These are phyloP conservation scores for Littorina saxatilis DNA, from an alignment of 1,140 invertebrate species.

Conservation along the genomic window DNA sequence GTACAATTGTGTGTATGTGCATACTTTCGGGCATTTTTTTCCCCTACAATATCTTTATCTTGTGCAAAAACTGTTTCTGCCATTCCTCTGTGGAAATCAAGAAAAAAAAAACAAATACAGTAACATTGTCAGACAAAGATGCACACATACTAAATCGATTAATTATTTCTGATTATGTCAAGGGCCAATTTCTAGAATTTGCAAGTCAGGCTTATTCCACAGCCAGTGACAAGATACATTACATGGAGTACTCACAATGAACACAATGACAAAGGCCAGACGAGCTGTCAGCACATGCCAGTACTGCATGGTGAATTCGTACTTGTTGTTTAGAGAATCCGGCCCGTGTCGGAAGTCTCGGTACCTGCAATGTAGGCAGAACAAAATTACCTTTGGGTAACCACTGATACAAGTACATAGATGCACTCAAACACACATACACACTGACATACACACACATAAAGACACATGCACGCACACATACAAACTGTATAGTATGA, in stretches of 20 bases:
- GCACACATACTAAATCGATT: too few relatives aligned
- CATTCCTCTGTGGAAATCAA: too few relatives aligned
- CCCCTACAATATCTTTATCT: too few relatives aligned
- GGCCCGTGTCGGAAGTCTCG: conserved; percentile 60
- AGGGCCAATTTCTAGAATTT: too few relatives aligned
- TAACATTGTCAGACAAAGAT: background rate
- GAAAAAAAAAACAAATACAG: background rate
- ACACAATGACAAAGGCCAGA: conserved; percentile 93
- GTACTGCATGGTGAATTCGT: conserved; percentile 87
- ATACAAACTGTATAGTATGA: too few relatives aligned
- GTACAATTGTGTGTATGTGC: background rate
- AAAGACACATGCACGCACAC: background rate
- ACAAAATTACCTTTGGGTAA: too few relatives aligned
- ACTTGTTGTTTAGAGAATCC: conserved; percentile 34
- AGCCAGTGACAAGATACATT: background rate
- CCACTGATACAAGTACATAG: too few relatives aligned
- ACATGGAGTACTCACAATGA: conserved; percentile 84
- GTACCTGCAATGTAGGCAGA: conserved; percentile 60
- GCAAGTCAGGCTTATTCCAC: background rate
- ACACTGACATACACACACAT: too few relatives aligned
- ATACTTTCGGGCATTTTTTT: background rate
- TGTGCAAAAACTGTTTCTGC: too few relatives aligned
- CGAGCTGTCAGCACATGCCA: conserved; percentile 96
- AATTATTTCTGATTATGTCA: too few relatives aligned
- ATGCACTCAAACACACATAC: too few relatives aligned